These are phyloP conservation scores for Monopis laevigella DNA, from an alignment of 2,888 invertebrate genomes.

Conservation along the genomic window DNA sequence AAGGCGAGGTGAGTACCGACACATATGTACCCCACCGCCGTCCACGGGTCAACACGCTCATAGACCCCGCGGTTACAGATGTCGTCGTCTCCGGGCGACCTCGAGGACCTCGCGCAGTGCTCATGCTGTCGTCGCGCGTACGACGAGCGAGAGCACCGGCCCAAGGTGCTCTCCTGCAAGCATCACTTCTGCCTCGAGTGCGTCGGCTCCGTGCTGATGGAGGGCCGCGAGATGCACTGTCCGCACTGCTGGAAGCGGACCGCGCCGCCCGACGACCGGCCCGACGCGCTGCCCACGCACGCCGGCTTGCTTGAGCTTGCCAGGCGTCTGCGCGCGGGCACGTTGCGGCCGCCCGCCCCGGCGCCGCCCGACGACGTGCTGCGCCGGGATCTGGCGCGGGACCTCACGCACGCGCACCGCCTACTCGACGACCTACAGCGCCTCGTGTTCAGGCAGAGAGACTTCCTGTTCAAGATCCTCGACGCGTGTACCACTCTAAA, in stretches of 20 bases:
- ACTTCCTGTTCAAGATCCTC: slow-evolving; percentile 77
- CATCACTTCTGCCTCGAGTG: slow-evolving; percentile 82
- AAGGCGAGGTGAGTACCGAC: slow-evolving; percentile 8
- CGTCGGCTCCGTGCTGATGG: slow-evolving; percentile 73
- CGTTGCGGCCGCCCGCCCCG: slow-evolving; percentile 17
- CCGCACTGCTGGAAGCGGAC: slow-evolving; percentile 80
- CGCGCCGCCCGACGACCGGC: slow-evolving; percentile 72
- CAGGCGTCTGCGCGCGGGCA: slow-evolving; percentile 29
- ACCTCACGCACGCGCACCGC: slow-evolving; percentile 72
- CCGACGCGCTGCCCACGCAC: slow-evolving; percentile 75
- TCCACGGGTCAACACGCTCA: background rate
- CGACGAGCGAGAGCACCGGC: slow-evolving; percentile 76
- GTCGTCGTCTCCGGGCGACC: slow-evolving; percentile 71
- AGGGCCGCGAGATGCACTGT: slow-evolving; percentile 75
- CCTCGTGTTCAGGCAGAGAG: slow-evolving; percentile 74
- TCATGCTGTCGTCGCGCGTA: slow-evolving; percentile 79
- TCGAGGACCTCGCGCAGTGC: slow-evolving; percentile 79
- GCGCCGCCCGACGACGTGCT: slow-evolving; percentile 62
- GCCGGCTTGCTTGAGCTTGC: slow-evolving; percentile 73
- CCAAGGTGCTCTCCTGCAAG: slow-evolving; percentile 78
- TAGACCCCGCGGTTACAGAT: slow-evolving; percentile 35
- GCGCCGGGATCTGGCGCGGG: slow-evolving; percentile 64
- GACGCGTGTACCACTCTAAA: slow-evolving; percentile 80
- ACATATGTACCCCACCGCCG: background rate
- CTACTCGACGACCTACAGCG: slow-evolving; percentile 78